Base-by-base conservation (phyloP, 2,888 invertebrate species). In the Girardia tigrina region DNA sequence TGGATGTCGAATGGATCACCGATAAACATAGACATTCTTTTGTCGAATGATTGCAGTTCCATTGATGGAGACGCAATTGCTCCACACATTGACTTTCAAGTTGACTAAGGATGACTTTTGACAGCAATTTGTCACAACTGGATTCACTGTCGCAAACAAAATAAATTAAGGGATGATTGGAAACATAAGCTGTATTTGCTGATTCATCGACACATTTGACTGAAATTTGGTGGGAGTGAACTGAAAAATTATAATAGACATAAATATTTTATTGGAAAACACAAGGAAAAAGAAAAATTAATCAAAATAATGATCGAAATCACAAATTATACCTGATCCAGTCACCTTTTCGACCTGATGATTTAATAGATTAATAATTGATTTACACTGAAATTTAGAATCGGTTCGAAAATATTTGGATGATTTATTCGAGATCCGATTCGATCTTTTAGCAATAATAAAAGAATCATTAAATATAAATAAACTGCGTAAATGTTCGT, bases 41-140 rank as follows among this genome's bases (percentile, higher is more conserved):
- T 16, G 56, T 56, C n/a, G 56, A 56, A 56, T 56, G 56, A n/a
- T 56, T 56, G n/a, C 56, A 56, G n/a, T 56, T n/a, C 56, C 56
- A 56, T 56, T 56, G 56, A 56, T 56, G 56, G 56, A 56, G 56
- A 23, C 56, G 56, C n/a, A 56, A 56, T 56, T 56, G 56, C 23
- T 56, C 56, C 4, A 56, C 56, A 56, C 56, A 56, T 23, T 56
- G 56, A n/a, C 56, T 56, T 56, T 56, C 56, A 4, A 56, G 8
- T 23, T 56, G 56, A n/a, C 56, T 56, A n/a, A 56, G 56, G n/a
- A n/a, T 56, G n/a, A 56, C 56, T 56, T 56, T 56, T 12, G 56
- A 56, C 23, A 56, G n/a, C 56, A 56, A 23, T 56, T 56, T 56
- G 2, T 56, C 56, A 56, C 56, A 56, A n/a, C 56, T 56, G 6